These are phyloP conservation scores for Chrysocyon brachyurus DNA, from an alignment of 2,797 vertebrate species.

Conservation along the genomic window DNA sequence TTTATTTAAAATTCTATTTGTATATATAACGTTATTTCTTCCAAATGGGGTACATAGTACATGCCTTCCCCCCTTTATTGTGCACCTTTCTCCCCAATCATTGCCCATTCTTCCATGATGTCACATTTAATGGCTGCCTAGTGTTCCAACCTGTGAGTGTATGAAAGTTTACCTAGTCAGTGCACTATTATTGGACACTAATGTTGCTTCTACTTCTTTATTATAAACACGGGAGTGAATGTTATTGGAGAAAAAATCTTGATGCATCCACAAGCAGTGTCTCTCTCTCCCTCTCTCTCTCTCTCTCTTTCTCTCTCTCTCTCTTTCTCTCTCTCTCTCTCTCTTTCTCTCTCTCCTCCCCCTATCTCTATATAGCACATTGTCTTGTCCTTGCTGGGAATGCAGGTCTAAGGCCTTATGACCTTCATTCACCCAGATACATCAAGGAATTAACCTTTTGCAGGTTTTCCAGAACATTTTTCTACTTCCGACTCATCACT, in stretches of 20 bases:
- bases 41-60: background rate
- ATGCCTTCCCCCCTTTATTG: background rate
- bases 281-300: background rate
- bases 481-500: background rate
- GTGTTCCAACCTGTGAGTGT: background rate
- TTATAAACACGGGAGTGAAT: slow-evolving; percentile 55
- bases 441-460: slow-evolving; percentile 46
- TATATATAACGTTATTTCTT: slow-evolving; percentile 43
- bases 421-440: slow-evolving; percentile 7
- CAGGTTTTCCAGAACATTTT: slow-evolving; percentile 49
- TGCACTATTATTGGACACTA: slow-evolving; percentile 10
- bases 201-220: slow-evolving; percentile 23
- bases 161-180: background rate
- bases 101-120: background rate
- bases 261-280: background rate
- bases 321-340: background rate
- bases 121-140: background rate
- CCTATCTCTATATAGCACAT: background rate
- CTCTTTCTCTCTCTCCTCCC: background rate
- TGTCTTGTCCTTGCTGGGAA: background rate
- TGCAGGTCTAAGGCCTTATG: background rate
- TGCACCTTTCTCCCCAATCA: background rate
- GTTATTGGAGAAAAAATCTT: slow-evolving; percentile 12
- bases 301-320: background rate
- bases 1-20: slow-evolving; percentile 42